These are phyloP conservation scores for Hydractinia echinata DNA, from an alignment of 30 jellyfish, hydroid and myxozoan species.

Conservation along the genomic window DNA sequence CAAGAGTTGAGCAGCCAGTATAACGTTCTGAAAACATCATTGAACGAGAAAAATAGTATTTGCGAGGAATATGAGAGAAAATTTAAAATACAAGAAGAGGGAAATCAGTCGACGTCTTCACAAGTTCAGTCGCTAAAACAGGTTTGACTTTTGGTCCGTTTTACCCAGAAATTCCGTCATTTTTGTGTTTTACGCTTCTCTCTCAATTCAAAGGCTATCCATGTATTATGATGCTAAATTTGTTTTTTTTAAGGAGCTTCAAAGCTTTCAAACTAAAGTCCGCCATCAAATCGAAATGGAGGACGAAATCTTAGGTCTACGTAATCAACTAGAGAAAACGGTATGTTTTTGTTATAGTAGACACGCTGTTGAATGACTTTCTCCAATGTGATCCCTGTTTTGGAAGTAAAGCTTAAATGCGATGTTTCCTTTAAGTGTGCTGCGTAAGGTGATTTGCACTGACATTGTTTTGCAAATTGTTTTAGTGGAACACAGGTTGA, in stretches of 20 bases:
- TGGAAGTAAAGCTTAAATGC: no score
- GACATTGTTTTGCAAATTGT: no score
- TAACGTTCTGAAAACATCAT: background rate
- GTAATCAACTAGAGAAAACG: background rate
- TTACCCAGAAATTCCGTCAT: background rate
- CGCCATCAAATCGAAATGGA: slow-evolving; percentile 13
- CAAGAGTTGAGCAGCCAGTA: background rate
- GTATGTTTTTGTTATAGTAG: slow-evolving; percentile 9
- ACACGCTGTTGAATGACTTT: background rate
- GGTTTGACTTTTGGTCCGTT: background rate
- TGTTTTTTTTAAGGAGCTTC: slow-evolving; percentile 18
- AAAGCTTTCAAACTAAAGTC: slow-evolving; percentile 5
- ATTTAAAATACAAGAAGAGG: slow-evolving; percentile 28
- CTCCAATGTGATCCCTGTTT: no score
- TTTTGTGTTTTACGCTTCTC: background rate
- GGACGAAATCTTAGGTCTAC: background rate
- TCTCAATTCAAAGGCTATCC: background rate
- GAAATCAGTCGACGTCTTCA: background rate
- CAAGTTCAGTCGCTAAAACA: slow-evolving; percentile 22
- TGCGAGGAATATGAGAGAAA: background rate
- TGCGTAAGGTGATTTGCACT: no score
- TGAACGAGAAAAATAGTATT: background rate
- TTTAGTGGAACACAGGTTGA: no score
- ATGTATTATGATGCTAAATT: background rate
- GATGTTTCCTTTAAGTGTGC: no score